phyloP scores from a whole-genome alignment of 1,140 invertebrate species.

The Drosophila gunungcola region DNA sequence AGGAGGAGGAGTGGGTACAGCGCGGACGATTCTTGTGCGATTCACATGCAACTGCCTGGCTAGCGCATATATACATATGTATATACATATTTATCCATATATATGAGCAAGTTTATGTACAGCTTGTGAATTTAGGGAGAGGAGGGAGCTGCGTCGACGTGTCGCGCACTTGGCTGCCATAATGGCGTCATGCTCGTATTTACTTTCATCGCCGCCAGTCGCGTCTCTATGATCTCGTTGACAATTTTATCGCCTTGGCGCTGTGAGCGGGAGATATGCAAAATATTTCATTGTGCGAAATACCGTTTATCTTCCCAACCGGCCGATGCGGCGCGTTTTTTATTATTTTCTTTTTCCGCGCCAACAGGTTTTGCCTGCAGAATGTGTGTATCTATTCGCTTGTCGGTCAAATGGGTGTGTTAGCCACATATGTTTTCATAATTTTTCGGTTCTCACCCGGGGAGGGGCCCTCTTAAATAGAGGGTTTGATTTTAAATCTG shows the following conservation, averaged over 20 bases:
- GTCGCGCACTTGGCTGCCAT: slow-evolving; percentile 76
- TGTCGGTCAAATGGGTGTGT: slow-evolving; percentile 5
- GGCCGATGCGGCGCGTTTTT: slow-evolving; percentile 11
- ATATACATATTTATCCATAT: slow-evolving; percentile 11
- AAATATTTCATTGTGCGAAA: slow-evolving; percentile 80
- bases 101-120: slow-evolving; percentile 40
- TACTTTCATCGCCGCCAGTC: slow-evolving; percentile 79
- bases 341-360: background rate
- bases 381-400: slow-evolving; percentile 6
- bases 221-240: slow-evolving; percentile 81
- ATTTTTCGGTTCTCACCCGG: slow-evolving; percentile 1
- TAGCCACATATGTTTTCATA: slow-evolving; percentile 10
- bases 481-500: slow-evolving; percentile 22
- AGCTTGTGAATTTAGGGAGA: background rate
- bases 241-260: slow-evolving; percentile 78
- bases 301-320: slow-evolving; percentile 65
- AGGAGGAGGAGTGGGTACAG: background rate
- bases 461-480: background rate
- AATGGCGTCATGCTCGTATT: slow-evolving; percentile 83
- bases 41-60: slow-evolving; percentile 34
- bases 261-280: slow-evolving; percentile 76
- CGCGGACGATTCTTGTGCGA: slow-evolving; percentile 33
- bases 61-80: slow-evolving; percentile 11
- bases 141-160: slow-evolving; percentile 44
- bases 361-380: slow-evolving; percentile 35